Evolutionary conservation across 1,140 invertebrate genomes (phyloP), one percentile per base, ranked within the genome.

Genomic region (Mesaphorura yosii): DNA sequence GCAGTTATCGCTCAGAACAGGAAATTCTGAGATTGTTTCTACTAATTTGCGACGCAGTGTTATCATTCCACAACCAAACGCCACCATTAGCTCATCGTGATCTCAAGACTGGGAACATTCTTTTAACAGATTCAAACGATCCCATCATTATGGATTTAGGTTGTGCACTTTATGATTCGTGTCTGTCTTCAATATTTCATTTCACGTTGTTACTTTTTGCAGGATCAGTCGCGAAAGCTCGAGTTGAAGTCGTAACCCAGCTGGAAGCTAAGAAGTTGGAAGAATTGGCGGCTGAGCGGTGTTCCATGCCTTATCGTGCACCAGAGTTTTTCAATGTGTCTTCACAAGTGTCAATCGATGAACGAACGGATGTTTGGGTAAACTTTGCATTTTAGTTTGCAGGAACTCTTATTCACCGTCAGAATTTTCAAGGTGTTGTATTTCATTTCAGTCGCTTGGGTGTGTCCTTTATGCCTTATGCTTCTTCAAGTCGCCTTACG

Each of bases 331-430:
- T 91, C 64, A 83, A 84, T 64, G 84, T 90, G 31, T 82, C 88
- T 70, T 81, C 78, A 53, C 81, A 83, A 64, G 79, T 80, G 65
- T 78, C 78, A 63, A 77, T 92, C 57, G 86, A 88, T 69, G 85
- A 90, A 69, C 70, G 83, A 57, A 86, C 84, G 29, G 87, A 91
- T 72, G 82, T 91, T 64, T 92, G 87, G 87, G 86, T 89, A 72
- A n/a, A n/a, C n/a, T n/a, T 6, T 23, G 26, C n/a, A 5, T 31
- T n/a, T 7, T n/a, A 22, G 3, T 46, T 46, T 28, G 20, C 26
- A 46, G 22, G 14, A 7, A 38, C 22, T 44, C 22, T 25, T 20
- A 27, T n/a, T 27, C 17, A 44, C 3, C 10, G 4, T 23, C 10
- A 38, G 19, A 53, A 42, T 37, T 28, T 40, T 40, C 27, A 49